Base-by-base conservation (phyloP, 2,888 invertebrate species). In the Hemaris fuciformis region DNA sequence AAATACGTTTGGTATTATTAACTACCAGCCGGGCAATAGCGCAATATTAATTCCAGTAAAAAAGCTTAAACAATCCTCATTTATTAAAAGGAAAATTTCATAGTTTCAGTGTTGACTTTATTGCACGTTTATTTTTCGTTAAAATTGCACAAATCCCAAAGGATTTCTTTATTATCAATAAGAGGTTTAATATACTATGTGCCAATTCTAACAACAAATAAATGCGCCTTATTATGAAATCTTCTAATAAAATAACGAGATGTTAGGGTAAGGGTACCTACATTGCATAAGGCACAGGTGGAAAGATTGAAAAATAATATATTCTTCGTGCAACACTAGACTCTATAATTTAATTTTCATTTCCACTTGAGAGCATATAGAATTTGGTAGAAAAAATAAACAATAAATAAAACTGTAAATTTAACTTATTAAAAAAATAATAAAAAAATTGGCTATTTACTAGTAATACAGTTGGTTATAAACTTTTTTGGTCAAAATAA, bases 161-260 rank as follows among this genome's bases (percentile, higher is more conserved):
- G 64, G 22, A 64, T 63, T 63, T n/a, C n/a, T n/a, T n/a, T n/a
- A 62, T 63, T 63, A 64, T 60, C 66, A 69, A 69, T 61, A 64
- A 66, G 68, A 4, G 67, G 66, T 64, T 70, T 68, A 70, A 56
- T 41, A 56, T 38, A 53, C 63, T 59, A 66, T 60, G 70, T 67
- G 71, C 60, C 69, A 72, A 75, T 75, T 75, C 65, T 60, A 76
- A 77, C 76, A 73, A 63, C 61, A 72, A 74, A 75, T 75, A 77
- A 78, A 76, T 72, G 69, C 64, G 68, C 72, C 18, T 53, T 31
- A 53, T 31, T 20, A 31, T 53, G 53, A 53, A 72, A 71, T 34
- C 60, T 60, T 66, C 56, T 10, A 58, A 67, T 64, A 61, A 63
- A 38, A 60, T 31, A 10, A 53, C 18, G 5, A 53, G 27, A 31